Percentiles rank a stretch among this genome's conserved stretches.
Conservation (phyloP, 1,140 invertebrate species). For the Aplysia californica region DNA sequence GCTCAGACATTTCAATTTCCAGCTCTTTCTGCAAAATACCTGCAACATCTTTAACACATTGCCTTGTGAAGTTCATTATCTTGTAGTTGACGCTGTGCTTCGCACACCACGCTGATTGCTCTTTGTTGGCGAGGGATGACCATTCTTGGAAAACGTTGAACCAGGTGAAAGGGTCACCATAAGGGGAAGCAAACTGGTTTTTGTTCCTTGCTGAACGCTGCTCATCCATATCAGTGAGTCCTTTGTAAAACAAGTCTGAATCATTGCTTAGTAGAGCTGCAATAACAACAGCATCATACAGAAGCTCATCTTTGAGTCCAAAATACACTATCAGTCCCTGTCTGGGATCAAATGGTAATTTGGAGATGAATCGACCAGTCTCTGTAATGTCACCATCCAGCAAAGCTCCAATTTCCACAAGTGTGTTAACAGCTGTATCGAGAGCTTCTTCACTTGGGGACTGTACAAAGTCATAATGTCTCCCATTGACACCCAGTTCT, state of each 20-base stretch:
- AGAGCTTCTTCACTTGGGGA: constrained; percentile 45
- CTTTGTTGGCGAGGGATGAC: constrained; percentile 3
- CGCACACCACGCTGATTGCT: constrained; percentile 45
- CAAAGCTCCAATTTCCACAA: constrained; percentile 50
- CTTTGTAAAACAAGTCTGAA: constrained; percentile 48
- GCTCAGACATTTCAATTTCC: constrained; percentile 25
- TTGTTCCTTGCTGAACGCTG: constrained; percentile 75
- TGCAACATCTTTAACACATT: constrained; percentile 45
- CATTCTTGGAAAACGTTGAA: constrained; percentile 85
- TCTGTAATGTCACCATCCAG: constrained; percentile 55
- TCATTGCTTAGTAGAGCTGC: constrained; percentile 41
- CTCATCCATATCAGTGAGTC: constrained; percentile 72
- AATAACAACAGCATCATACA: constrained; percentile 69
- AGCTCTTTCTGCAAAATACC: constrained; percentile 45
- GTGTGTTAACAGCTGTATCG: constrained; percentile 39
- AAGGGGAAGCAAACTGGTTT: constrained; percentile 76
- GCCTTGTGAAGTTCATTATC: constrained; percentile 43
- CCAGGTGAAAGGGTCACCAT: constrained; percentile 93
- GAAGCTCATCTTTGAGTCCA: constrained; percentile 69
- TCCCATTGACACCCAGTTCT: constrained; percentile 47
- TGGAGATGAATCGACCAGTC: constrained; percentile 55
- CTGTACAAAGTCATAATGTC: constrained; percentile 58
- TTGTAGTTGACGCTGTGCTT: constrained; percentile 55
- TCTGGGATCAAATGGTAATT: constrained; percentile 55
- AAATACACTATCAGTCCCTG: constrained; percentile 43